These are phyloP conservation scores for Collichthys lucidus DNA, from an alignment of 2,113 vertebrate genomes.

Conservation along the genomic window DNA sequence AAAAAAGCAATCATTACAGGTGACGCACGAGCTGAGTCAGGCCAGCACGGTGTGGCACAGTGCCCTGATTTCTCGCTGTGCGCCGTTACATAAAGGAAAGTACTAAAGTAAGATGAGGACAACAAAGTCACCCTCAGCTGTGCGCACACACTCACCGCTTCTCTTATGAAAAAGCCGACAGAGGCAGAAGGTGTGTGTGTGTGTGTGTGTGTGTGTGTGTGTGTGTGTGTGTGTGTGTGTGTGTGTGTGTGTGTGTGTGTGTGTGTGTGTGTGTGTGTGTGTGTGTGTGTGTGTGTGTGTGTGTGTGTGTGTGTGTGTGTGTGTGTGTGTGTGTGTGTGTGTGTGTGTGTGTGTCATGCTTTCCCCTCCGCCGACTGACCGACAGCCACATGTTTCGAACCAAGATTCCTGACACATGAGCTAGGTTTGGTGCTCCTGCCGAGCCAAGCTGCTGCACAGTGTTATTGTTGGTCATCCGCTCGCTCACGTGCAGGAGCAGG, in stretches of 20 bases:
- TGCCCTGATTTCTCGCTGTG: slow-evolving; percentile 60
- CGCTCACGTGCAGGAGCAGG: slow-evolving; percentile 58
- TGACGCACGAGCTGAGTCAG: slow-evolving; percentile 58
- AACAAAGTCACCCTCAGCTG: slow-evolving; percentile 25
- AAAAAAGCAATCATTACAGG: slow-evolving; percentile 39
- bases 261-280: slow-evolving; percentile 8
- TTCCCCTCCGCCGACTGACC: slow-evolving; percentile 27
- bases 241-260: slow-evolving; percentile 8
- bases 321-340: slow-evolving; percentile 6
- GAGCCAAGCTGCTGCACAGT: slow-evolving; percentile 27
- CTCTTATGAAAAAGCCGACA: background rate
- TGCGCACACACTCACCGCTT: background rate
- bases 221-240: slow-evolving; percentile 6
- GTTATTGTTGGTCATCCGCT: slow-evolving; percentile 53
- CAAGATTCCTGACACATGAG: slow-evolving; percentile 70
- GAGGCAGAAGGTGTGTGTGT: slow-evolving; percentile 9
- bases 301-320: slow-evolving; percentile 11
- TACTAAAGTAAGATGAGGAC: slow-evolving; percentile 44
- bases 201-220: too few species aligned
- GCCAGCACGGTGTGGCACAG: slow-evolving; percentile 52
- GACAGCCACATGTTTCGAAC: slow-evolving; percentile 57
- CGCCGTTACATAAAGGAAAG: slow-evolving; percentile 55
- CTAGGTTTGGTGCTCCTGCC: slow-evolving; percentile 44
- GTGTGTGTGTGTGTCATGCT: slow-evolving; percentile 18
- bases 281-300: slow-evolving; percentile 8